phyloP scores from a whole-genome alignment of 1,140 invertebrate genomes.

The Formica selysi region DNA sequence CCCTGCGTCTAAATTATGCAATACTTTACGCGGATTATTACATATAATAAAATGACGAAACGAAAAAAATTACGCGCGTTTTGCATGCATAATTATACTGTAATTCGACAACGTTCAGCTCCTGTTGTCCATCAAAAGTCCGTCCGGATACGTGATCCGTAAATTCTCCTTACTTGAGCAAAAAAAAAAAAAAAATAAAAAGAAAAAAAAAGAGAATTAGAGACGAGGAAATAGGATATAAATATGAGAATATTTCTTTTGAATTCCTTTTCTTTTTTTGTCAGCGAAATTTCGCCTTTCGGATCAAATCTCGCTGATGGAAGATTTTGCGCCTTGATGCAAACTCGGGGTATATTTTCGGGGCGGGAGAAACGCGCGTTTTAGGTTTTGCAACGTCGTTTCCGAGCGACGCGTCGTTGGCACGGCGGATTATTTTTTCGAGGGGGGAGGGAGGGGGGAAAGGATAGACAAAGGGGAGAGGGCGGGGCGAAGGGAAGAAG shows the following conservation, averaged over 20 bases:
- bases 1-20: conserved; percentile 14
- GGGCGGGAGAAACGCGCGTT: not conserved
- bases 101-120: not conserved
- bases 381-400: conserved; percentile 44
- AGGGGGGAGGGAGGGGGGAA: conserved; percentile 15
- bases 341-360: conserved; percentile 30
- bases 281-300: conserved; percentile 16
- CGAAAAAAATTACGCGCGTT: not conserved
- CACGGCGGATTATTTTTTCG: conserved; percentile 77
- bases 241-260: not conserved
- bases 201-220: too few species aligned
- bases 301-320: conserved; percentile 30
- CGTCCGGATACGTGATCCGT: not conserved
- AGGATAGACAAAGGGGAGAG: not conserved
- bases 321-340: not conserved
- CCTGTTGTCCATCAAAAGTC: too few species aligned
- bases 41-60: conserved; percentile 27
- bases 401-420: conserved; percentile 16
- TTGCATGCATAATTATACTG: not conserved
- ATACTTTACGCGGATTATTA: not conserved
- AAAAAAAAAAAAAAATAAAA: too few species aligned
- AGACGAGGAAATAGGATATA: not conserved
- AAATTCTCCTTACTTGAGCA: not conserved
- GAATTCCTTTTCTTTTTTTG: not conserved
- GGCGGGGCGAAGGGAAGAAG: not conserved